Conservation (phyloP, 2,888 invertebrate species). For the Patella pellucida region DNA sequence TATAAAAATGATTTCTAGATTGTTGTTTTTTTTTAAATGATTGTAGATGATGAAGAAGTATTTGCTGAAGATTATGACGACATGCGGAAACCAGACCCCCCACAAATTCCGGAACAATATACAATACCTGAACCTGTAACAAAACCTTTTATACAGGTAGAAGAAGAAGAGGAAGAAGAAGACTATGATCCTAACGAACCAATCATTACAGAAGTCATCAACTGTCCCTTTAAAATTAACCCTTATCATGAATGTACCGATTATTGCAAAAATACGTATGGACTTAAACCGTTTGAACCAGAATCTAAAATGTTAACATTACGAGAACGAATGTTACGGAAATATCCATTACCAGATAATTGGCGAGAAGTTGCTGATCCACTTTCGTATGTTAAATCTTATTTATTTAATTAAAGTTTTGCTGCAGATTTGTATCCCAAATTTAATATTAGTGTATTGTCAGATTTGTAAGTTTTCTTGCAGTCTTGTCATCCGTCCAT, state of each 20-base stretch:
- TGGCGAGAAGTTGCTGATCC: slow-evolving; percentile 97
- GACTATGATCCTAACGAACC: slow-evolving; percentile 26
- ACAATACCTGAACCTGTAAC: slow-evolving; percentile 27
- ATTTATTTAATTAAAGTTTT: background rate
- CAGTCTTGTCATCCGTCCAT: no score
- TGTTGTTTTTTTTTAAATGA: background rate
- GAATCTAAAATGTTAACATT: slow-evolving; percentile 82
- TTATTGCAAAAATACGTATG: slow-evolving; percentile 81
- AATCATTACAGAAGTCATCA: slow-evolving; percentile 68
- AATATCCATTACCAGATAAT: slow-evolving; percentile 90
- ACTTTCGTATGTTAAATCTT: slow-evolving; percentile 74
- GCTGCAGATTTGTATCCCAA: background rate
- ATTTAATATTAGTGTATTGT: background rate
- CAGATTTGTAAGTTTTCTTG: no score
- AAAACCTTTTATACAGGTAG: slow-evolving; percentile 12
- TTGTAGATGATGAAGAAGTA: slow-evolving; percentile 81
- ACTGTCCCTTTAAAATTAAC: slow-evolving; percentile 96
- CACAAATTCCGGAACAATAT: slow-evolving; percentile 26
- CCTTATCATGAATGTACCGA: slow-evolving; percentile 91
- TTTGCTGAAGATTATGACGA: slow-evolving; percentile 94
- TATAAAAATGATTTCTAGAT: background rate
- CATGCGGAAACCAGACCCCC: slow-evolving; percentile 44
- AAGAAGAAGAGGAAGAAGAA: background rate
- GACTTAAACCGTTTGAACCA: slow-evolving; percentile 73
- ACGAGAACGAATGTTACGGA: slow-evolving; percentile 83